Base-by-base conservation (phyloP, 2,888 invertebrate genomes). In the Patella ulyssiponensis region DNA sequence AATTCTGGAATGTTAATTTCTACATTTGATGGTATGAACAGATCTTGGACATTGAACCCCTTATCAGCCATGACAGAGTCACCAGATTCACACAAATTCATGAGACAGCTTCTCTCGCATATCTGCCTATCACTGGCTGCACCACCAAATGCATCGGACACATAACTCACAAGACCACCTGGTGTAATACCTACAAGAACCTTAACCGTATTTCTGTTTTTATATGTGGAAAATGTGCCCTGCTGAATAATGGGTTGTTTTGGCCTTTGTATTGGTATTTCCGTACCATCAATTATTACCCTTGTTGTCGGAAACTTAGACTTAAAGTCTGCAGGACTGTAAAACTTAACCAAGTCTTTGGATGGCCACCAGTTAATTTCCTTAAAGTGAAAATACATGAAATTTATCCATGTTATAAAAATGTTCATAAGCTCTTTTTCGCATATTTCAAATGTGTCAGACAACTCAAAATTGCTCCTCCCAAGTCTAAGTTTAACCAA, bases 251-350 rank as follows among this genome's bases (percentile, higher is more conserved):
- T 54, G 17, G 54, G 54, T 54, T 12, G 14, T 54, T 54, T 54
- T 74, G 74, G 52, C 74, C 69, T 53, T 69, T 82, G 76, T 14
- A 84, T 76, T 14, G 84, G 82, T 64, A 71, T 77, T 76, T 84
- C 82, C 17, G 83, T 85, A 44, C 83, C 85, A 82, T 86, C 83
- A 27, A 86, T 64, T 69, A 86, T 81, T n/a, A 83, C 77, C 70
- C 84, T 44, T 14, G 85, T 86, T 12, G 69, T 73, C 12, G 85
- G 85, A 74, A 80, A 85, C 44, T 82, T 76, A 1, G 11, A 4
- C 58, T 79, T 81, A 75, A 86, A 85, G 75, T 78, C 80, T 69
- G 73, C 58, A 74, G 84, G 84, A 27, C 74, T 20, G 56, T 80
- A 84, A 74, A 74, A 81, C n/a, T 73, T 20, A 12, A 85, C 84